Percentiles rank a stretch among this genome's conserved stretches.
Conservation (phyloP, 2,888 invertebrate genomes). For the Sinotaia quadrata region DNA sequence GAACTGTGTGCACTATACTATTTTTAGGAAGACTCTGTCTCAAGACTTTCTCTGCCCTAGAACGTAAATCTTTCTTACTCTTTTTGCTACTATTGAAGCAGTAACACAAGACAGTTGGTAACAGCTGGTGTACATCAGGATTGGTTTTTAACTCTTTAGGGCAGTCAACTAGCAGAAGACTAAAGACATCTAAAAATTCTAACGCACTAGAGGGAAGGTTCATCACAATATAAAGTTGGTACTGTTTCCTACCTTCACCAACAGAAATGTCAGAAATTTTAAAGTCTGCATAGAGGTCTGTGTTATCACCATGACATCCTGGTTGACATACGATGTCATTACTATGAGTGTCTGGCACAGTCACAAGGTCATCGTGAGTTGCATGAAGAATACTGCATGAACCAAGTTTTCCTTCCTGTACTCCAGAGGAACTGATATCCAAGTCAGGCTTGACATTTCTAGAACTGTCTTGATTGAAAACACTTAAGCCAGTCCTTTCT, state of each 20-base stretch:
- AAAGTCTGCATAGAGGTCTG: background rate
- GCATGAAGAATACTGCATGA: too few relatives aligned
- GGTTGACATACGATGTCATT: too few relatives aligned
- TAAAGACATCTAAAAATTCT: constrained; percentile 87
- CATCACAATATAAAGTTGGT: constrained; percentile 87
- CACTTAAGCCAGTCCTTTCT: too few relatives aligned
- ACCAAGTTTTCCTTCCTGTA: background rate
- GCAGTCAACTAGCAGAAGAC: constrained; percentile 74
- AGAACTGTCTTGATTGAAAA: too few relatives aligned
- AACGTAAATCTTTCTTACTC: constrained; percentile 75
- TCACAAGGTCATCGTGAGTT: too few relatives aligned
- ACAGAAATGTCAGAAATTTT: too few relatives aligned
- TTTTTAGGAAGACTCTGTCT: constrained; percentile 53
- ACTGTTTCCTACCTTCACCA: too few relatives aligned
- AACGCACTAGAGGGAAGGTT: constrained; percentile 95
- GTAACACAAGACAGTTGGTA: constrained; percentile 86
- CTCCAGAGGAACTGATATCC: background rate
- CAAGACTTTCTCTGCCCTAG: constrained; percentile 75
- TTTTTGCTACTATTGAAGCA: constrained; percentile 84
- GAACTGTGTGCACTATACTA: constrained; percentile 80
- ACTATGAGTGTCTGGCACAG: too few relatives aligned
- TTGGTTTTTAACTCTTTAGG: constrained; percentile 15
- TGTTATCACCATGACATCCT: background rate
- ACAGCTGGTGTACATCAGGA: constrained; percentile 51
- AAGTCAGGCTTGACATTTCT: too few relatives aligned